These are phyloP conservation scores for Drosophila infuscata DNA, from an alignment of 2,888 invertebrate genomes.

Conservation along the genomic window DNA sequence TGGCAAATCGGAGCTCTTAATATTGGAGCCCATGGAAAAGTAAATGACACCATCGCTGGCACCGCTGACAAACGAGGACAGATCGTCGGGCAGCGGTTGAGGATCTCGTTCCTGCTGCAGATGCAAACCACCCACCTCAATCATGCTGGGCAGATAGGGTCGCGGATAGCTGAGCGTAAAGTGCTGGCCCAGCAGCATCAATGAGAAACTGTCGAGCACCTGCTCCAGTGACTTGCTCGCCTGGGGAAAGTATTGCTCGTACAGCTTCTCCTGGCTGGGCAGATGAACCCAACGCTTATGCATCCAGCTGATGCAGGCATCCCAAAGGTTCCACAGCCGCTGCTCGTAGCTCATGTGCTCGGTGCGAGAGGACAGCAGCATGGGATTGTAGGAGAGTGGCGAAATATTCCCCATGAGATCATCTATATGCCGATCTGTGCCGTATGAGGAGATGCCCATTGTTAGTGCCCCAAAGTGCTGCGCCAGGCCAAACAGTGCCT, in stretches of 20 bases:
- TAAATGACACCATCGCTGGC: slow-evolving; percentile 84
- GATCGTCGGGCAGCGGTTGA: slow-evolving; percentile 73
- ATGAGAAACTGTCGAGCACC: slow-evolving; percentile 72
- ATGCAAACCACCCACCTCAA: slow-evolving; percentile 84
- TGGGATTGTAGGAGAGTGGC: slow-evolving; percentile 81
- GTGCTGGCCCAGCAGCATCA: slow-evolving; percentile 83
- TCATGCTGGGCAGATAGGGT: slow-evolving; percentile 83
- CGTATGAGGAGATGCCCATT: slow-evolving; percentile 76
- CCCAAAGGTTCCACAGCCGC: slow-evolving; percentile 79
- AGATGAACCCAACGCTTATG: slow-evolving; percentile 64
- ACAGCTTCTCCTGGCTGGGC: slow-evolving; percentile 67
- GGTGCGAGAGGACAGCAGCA: slow-evolving; percentile 73
- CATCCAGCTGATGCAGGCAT: slow-evolving; percentile 55
- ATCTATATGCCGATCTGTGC: slow-evolving; percentile 77
- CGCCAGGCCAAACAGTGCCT: slow-evolving; percentile 82
- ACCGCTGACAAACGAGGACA: slow-evolving; percentile 83
- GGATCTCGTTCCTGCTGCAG: slow-evolving; percentile 70
- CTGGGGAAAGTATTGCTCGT: slow-evolving; percentile 67
- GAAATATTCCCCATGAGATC: slow-evolving; percentile 78
- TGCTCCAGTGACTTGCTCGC: slow-evolving; percentile 58
- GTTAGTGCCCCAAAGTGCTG: slow-evolving; percentile 77
- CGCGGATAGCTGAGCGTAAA: slow-evolving; percentile 79
- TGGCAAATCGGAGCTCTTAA: slow-evolving; percentile 76
- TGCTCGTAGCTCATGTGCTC: slow-evolving; percentile 83
- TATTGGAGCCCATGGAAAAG: slow-evolving; percentile 85